phyloP scores from a whole-genome alignment of 2,113 vertebrate species.

The Campylorhamphus procurvoides region DNA sequence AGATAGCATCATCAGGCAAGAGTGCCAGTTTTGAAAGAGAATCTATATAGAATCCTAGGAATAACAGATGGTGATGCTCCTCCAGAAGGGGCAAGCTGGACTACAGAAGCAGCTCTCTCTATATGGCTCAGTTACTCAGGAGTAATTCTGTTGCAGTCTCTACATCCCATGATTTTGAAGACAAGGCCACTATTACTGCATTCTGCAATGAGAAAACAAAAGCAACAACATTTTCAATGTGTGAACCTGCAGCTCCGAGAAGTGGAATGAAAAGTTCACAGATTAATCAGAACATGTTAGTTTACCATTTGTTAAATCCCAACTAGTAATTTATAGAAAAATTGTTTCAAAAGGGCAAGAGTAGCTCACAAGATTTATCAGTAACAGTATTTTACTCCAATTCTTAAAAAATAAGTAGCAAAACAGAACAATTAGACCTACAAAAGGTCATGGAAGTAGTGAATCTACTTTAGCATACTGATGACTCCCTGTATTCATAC shows the following conservation, averaged over 20 bases:
- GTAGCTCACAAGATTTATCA: neutral
- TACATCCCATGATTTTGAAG: conserved; percentile 99
- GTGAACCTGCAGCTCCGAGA: neutral
- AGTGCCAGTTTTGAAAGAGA: conserved; percentile 83
- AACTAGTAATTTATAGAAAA: neutral
- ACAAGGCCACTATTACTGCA: conserved; percentile 99
- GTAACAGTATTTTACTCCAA: neutral
- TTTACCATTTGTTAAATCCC: neutral
- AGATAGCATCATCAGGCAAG: conserved; percentile 84
- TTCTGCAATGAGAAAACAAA: conserved; percentile 82
- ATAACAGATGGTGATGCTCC: conserved; percentile 83
- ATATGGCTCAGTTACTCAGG: conserved; percentile 92
- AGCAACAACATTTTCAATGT: neutral
- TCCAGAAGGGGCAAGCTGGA: conserved; percentile 78
- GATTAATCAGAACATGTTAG: neutral
- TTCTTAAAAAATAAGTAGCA: neutral
- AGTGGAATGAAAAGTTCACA: neutral
- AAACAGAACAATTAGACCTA: neutral
- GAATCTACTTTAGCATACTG: neutral
- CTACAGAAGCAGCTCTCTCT: conserved; percentile 76
- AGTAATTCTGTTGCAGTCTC: conserved; percentile 97
- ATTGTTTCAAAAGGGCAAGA: neutral
- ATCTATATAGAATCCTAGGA: conserved; percentile 90
- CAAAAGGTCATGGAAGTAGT: neutral
- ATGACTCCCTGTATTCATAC: neutral